Conservation (phyloP, 2,113 vertebrate species). For the Tor tambroides region DNA sequence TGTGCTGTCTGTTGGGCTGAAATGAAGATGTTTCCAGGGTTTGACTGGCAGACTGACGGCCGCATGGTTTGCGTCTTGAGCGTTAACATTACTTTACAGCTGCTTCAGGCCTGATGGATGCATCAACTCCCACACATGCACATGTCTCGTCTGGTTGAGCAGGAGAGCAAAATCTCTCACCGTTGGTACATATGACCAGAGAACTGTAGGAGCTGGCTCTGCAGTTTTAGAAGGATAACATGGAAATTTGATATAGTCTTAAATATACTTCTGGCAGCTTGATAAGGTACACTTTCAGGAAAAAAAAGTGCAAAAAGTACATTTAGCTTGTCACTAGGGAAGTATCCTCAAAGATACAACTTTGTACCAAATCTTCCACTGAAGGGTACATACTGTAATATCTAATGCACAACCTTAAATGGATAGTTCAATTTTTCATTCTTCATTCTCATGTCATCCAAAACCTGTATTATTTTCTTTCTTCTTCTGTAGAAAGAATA, state of each 20-base stretch:
- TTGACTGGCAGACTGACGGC: constrained; percentile 9
- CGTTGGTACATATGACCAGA: not conserved
- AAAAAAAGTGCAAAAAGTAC: not conserved
- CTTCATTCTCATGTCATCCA: not conserved
- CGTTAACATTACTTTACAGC: constrained; percentile 24
- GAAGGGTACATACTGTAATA: no score
- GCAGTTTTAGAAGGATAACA: not conserved
- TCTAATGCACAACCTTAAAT: no score
- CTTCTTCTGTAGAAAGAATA: no score
- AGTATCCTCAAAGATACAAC: not conserved
- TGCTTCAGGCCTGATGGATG: not conserved
- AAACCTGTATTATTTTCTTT: no score
- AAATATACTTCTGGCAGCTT: not conserved
- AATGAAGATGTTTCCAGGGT: not conserved
- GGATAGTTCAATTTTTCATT: not conserved
- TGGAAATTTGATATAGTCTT: not conserved
- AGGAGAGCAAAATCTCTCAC: not conserved
- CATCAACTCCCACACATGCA: not conserved
- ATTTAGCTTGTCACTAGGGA: not conserved
- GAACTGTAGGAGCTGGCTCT: not conserved
- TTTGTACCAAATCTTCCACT: not conserved
- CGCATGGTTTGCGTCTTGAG: not conserved
- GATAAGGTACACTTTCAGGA: not conserved
- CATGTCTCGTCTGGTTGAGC: not conserved
- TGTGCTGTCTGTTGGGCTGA: not conserved